Conservation (phyloP, 1,140 invertebrate species). For the Trichogramma pretiosum region DNA sequence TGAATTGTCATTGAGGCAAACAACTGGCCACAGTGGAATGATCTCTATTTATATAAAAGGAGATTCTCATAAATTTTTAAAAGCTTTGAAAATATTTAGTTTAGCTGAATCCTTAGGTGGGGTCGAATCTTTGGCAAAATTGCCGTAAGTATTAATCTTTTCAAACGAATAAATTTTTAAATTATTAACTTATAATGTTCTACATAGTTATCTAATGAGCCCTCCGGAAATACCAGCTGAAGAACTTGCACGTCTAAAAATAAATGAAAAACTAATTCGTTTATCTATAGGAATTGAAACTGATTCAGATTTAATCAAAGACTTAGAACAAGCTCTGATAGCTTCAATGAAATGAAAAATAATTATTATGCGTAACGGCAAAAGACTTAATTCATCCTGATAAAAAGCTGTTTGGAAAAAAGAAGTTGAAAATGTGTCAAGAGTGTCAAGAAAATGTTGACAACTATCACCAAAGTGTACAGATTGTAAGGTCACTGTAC, state of each 20-base stretch:
- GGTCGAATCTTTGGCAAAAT: constrained; percentile 83
- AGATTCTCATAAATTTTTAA: constrained; percentile 70
- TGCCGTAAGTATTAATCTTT: constrained; percentile 63
- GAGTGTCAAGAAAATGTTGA: no score
- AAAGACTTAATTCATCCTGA: no score
- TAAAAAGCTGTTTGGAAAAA: no score
- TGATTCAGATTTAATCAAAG: constrained; percentile 75
- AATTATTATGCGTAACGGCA: no score
- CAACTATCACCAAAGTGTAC: no score
- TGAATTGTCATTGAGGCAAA: constrained; percentile 72
- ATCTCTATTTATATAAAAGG: constrained; percentile 83
- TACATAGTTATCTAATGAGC: constrained; percentile 61
- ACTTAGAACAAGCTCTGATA: constrained; percentile 73
- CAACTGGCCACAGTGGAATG: constrained; percentile 86
- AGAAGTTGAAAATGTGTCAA: no score
- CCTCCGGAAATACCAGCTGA: constrained; percentile 70
- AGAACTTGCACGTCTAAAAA: constrained; percentile 65
- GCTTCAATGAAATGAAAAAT: no score
- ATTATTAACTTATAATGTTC: no score
- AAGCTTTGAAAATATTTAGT: constrained; percentile 70
- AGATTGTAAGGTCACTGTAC: no score
- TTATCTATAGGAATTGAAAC: constrained; percentile 90
- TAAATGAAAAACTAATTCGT: constrained; percentile 78
- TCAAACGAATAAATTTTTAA: no score
- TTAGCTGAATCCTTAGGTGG: constrained; percentile 95